Percentiles rank a stretch among this genome's conserved stretches.
Conservation (phyloP, 2,113 vertebrate species). For the Thryonomys swinderianus region DNA sequence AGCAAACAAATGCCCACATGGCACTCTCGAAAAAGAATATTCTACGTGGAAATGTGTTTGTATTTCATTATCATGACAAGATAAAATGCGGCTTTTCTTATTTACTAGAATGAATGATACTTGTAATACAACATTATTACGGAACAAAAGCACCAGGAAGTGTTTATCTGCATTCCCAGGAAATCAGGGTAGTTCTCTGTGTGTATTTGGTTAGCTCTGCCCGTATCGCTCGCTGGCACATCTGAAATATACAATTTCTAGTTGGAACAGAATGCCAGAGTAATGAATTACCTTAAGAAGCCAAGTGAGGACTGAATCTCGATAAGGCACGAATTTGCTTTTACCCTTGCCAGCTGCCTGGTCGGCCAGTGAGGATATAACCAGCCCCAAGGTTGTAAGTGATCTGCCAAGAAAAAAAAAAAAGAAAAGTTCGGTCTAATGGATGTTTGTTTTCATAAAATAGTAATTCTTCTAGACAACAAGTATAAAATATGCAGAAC, state of each 20-base stretch:
- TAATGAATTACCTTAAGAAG: conserved; percentile 94
- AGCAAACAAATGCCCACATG: accelerated
- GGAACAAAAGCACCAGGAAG: neutral
- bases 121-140: neutral
- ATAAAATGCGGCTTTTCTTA: neutral
- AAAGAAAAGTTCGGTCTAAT: conserved; percentile 33
- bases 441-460: conserved; percentile 4
- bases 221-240: neutral
- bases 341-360: conserved; percentile 98
- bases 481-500: conserved; percentile 20
- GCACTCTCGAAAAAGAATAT: neutral
- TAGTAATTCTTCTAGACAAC: neutral
- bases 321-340: conserved; percentile 98
- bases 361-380: conserved; percentile 98
- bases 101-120: neutral
- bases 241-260: neutral
- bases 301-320: conserved; percentile 99
- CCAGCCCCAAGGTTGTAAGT: conserved; percentile 96
- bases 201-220: neutral
- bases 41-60: neutral
- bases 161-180: neutral
- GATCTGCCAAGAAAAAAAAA: conserved; percentile 87
- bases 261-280: neutral
- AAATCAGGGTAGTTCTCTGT: neutral
- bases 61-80: conserved; percentile 10